Evolutionary conservation across 2,797 vertebrate genomes (phyloP).

Genomic region (Macropus fuliginosus): DNA sequence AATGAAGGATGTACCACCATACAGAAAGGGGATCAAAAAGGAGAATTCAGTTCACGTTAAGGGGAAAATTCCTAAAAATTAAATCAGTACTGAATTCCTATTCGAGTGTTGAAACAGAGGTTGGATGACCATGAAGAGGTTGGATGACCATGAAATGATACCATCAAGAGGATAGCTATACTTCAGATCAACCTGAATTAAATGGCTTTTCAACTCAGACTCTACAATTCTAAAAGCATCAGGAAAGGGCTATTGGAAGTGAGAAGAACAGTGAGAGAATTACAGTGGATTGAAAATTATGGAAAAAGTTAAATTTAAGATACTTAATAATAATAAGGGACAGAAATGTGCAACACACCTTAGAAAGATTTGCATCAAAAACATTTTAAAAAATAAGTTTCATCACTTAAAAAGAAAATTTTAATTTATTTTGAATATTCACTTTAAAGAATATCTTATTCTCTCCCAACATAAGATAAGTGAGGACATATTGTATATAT

Average conservation of each 20-base stretch:
- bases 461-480: conserved; percentile 10
- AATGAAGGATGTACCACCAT: neutral
- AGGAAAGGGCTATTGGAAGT: neutral
- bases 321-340: conserved; percentile 6
- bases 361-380: conserved; percentile 48
- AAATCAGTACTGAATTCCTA: neutral
- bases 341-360: neutral
- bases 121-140: no score
- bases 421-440: conserved; percentile 31
- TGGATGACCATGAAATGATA: neutral
- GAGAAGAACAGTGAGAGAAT: neutral
- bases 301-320: conserved; percentile 35
- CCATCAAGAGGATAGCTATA: neutral
- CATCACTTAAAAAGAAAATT: conserved; percentile 45
- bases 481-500: neutral
- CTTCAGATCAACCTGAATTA: neutral
- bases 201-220: neutral
- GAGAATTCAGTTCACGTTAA: neutral
- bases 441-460: conserved; percentile 6
- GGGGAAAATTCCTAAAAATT: neutral
- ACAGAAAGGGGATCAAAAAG: neutral
- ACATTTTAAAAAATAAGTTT: conserved; percentile 1
- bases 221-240: neutral
- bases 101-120: neutral
- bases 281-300: neutral